Base-by-base conservation (phyloP, 2,113 vertebrate species). In the Cebus imitator region DNA sequence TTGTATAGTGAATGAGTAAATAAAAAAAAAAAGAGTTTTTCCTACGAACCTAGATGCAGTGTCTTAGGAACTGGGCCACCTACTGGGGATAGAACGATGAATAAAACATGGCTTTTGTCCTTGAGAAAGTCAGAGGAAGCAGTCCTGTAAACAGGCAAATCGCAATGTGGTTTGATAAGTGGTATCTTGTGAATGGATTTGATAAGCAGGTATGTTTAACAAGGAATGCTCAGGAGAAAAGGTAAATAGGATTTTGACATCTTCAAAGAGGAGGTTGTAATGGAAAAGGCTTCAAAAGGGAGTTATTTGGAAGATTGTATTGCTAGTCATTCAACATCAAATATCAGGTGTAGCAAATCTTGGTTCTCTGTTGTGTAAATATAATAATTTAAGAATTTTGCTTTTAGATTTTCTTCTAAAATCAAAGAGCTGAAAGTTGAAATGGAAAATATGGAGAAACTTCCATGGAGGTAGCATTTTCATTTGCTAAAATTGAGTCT, bases 391-490 rank as follows among this genome's bases (percentile, higher is more conserved):
- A 78, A 95, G 43, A 78, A 61, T 78, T 90, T 86, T 92, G 37
- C 17, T 23, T 7, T 66, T 79, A 72, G 6, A 37, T 87, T 97
- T 87, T n/a, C 35, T 91, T 90, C n/a, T 76, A 91, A 91, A 95
- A 72, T 82, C 35, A 93, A 64, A 78, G 16, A 87, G 27, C 25
- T 55, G 27, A 80, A 87, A 81, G 79, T 45, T 88, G 78, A 88
- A 78, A 55, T 66, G 75, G 18, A 70, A 87, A 89, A 68, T 17
- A 17, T 58, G 17, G 25, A 52, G 48, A 80, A 87, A 85, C 52
- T 75, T 91, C 11, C 66, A 35, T 45, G 27, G 43, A 94, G 14
- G 48, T n/a, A 68, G 40, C 13, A 30, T 57, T 82, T 87, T 61
- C 64, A 8, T 87, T 83, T 91, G 32, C 70, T 75, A 32, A 76